These are phyloP conservation scores for Drosophila guanche DNA, from an alignment of 1,140 invertebrate genomes.

Conservation along the genomic window DNA sequence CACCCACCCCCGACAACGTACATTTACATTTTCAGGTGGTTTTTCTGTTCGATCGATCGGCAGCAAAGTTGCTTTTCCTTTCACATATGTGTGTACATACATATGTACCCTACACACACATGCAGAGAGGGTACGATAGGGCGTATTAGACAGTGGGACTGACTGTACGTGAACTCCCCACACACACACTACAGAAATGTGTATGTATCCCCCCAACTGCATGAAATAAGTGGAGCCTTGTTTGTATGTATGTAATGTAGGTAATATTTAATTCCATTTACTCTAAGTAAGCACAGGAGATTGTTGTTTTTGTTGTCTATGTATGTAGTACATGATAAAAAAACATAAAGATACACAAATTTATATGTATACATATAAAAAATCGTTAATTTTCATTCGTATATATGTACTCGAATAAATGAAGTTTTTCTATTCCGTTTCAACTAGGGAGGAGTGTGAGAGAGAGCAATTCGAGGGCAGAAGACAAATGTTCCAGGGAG, in stretches of 20 bases:
- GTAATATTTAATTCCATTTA: constrained; percentile 45
- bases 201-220: too few species aligned
- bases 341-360: constrained; percentile 42
- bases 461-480: constrained; percentile 43
- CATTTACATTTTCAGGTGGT: too few species aligned
- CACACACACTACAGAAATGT: too few species aligned
- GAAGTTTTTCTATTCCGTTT: constrained; percentile 25
- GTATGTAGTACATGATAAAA: constrained; percentile 21
- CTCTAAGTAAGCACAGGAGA: constrained; percentile 52
- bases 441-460: constrained; percentile 9
- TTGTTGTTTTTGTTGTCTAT: not conserved
- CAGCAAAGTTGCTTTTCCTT: too few species aligned
- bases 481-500: constrained; percentile 14
- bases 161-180: too few species aligned
- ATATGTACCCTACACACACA: too few species aligned
- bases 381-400: constrained; percentile 29
- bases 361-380: constrained; percentile 35
- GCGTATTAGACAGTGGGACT: too few species aligned
- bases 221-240: too few species aligned
- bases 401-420: constrained; percentile 37
- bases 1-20: too few species aligned
- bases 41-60: too few species aligned
- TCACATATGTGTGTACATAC: too few species aligned
- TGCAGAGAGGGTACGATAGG: too few species aligned
- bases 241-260: not conserved